Conservation (phyloP, 2,113 vertebrate genomes). For the Erythrolamprus reginae region DNA sequence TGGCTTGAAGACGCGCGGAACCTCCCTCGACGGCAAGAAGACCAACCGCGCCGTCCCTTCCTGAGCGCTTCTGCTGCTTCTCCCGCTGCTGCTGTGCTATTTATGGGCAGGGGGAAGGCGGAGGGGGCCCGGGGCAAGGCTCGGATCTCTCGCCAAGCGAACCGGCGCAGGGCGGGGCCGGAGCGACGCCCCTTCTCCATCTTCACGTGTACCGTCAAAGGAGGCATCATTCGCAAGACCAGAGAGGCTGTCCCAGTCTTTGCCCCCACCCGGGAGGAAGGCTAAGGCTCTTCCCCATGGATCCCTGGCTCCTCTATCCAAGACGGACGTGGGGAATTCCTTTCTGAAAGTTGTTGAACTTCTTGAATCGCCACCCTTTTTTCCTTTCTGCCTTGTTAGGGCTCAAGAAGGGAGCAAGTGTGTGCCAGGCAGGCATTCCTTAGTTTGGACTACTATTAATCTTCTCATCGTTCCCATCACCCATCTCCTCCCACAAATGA, state of each 20-base stretch:
- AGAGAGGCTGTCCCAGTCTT: background rate
- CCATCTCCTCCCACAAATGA: no score
- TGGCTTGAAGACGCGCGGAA: constrained; percentile 14
- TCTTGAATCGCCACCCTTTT: background rate
- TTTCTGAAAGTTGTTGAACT: background rate
- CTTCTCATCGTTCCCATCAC: no score
- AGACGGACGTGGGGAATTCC: background rate
- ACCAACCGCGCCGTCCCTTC: background rate
- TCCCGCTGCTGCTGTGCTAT: constrained; percentile 12
- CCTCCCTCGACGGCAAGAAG: background rate
- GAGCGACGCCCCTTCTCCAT: background rate
- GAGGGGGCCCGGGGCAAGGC: background rate
- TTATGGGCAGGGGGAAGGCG: constrained; percentile 24
- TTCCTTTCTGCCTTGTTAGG: background rate
- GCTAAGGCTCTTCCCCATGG: background rate
- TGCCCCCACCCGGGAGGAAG: background rate
- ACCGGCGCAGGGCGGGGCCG: constrained; percentile 50
- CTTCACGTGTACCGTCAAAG: background rate
- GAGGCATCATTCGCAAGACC: no score
- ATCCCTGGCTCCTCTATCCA: background rate
- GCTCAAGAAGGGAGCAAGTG: background rate
- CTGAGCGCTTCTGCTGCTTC: background rate
- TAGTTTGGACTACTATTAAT: no score
- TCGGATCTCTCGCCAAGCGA: constrained; percentile 64
- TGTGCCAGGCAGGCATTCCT: background rate